phyloP scores from a whole-genome alignment of 2,888 invertebrate genomes.

The Timandra comae region DNA sequence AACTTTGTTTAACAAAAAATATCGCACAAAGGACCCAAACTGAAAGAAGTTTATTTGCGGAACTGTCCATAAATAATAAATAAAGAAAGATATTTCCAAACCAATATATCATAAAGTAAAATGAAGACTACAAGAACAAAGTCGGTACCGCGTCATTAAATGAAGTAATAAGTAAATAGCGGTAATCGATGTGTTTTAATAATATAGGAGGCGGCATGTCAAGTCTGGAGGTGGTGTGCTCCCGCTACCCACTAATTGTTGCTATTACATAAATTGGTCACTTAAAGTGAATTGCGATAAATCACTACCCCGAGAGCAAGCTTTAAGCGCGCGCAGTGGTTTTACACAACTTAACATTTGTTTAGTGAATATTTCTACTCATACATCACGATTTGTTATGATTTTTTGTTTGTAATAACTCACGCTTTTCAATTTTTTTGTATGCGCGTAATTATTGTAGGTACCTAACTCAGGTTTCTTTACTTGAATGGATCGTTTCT shows the following conservation, averaged over 20 bases:
- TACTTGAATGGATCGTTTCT: too few species aligned
- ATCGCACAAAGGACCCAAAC: too few species aligned
- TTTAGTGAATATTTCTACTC: conserved; percentile 26
- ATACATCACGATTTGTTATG: conserved; percentile 9
- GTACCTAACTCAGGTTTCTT: too few species aligned
- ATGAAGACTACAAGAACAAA: too few species aligned
- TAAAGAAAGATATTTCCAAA: too few species aligned
- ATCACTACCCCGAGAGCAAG: conserved; percentile 36
- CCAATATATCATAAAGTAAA: too few species aligned
- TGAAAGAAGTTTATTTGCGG: too few species aligned
- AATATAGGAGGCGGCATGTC: conserved; percentile 4
- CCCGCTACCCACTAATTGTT: conserved; percentile 43
- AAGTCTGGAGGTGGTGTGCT: neutral
- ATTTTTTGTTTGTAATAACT: conserved; percentile 11
- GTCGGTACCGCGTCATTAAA: conserved; percentile 1
- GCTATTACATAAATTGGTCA: conserved; percentile 58
- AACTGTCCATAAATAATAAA: too few species aligned
- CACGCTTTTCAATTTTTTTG: conserved; percentile 6
- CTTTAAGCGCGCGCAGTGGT: conserved; percentile 29
- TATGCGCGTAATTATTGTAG: too few species aligned
- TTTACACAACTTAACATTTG: conserved; percentile 30
- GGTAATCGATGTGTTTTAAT: conserved; percentile 20
- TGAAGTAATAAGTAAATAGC: conserved; percentile 12
- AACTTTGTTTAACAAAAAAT: too few species aligned
- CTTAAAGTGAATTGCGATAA: conserved; percentile 51